Percentiles rank a stretch among this genome's conserved stretches.
phyloP scores from a whole-genome alignment of 1,140 invertebrate species.

The Drosophila novamexicana region DNA sequence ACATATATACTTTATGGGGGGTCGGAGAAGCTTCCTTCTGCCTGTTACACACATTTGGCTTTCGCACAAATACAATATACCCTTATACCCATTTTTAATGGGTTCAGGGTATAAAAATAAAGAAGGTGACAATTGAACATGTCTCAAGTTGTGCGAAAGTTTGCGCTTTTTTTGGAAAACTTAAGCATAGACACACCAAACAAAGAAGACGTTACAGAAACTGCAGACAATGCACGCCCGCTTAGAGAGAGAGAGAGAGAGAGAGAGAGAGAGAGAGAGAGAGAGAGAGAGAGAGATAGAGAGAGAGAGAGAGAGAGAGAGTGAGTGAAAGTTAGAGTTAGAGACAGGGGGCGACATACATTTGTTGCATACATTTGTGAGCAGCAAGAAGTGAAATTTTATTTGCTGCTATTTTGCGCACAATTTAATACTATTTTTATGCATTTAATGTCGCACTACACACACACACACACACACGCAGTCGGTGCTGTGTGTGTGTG shows the following conservation, averaged over 20 bases:
- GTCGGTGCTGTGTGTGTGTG: slow-evolving; percentile 10
- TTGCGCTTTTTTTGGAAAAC: slow-evolving; percentile 40
- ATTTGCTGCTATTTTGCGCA: slow-evolving; percentile 76
- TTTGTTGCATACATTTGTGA: slow-evolving; percentile 69
- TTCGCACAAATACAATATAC: too few relatives aligned
- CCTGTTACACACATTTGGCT: too few relatives aligned
- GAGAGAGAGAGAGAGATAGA: not conserved
- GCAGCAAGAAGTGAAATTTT: slow-evolving; percentile 58
- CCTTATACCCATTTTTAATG: too few relatives aligned
- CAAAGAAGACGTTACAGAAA: slow-evolving; percentile 4
- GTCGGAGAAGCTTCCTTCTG: too few relatives aligned
- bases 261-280: not conserved
- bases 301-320: not conserved
- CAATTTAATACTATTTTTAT: slow-evolving; percentile 78
- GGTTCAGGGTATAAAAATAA: not conserved
- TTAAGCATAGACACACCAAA: slow-evolving; percentile 21
- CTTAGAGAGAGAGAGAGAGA: not conserved
- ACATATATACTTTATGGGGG: too few relatives aligned
- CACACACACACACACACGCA: slow-evolving; percentile 14
- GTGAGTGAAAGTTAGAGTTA: slow-evolving; percentile 2
- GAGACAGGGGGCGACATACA: slow-evolving; percentile 30
- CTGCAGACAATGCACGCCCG: not conserved
- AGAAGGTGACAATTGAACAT: not conserved
- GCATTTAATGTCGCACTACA: slow-evolving; percentile 66
- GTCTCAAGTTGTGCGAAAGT: slow-evolving; percentile 42